Conservation (phyloP, 2,113 vertebrate genomes). For the Charina bottae region DNA sequence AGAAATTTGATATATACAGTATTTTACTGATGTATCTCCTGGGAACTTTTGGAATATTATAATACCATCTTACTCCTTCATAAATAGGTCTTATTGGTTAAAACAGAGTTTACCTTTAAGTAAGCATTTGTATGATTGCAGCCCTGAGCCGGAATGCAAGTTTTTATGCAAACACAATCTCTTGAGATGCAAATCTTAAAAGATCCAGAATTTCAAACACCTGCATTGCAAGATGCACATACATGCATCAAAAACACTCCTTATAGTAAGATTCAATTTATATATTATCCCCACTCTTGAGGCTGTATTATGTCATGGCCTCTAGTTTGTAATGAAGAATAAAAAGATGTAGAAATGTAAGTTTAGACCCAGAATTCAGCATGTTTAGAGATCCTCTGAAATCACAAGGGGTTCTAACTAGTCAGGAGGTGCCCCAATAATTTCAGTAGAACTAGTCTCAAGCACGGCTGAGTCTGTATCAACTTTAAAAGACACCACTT, state of each 20-base stretch:
- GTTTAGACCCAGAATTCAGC: not conserved
- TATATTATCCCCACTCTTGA: not conserved
- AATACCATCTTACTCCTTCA: not conserved
- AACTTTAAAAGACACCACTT: not conserved
- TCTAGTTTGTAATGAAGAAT: not conserved
- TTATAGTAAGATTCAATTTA: not conserved
- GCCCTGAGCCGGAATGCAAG: not conserved
- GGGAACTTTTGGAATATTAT: not conserved
- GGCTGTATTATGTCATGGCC: not conserved
- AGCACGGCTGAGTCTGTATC: not conserved
- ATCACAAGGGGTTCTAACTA: not conserved
- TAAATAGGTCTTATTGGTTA: not conserved
- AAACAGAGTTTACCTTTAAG: not conserved
- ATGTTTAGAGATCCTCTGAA: not conserved
- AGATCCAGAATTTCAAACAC: not conserved
- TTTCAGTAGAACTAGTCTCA: not conserved
- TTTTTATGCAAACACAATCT: not conserved
- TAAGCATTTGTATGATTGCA: not conserved
- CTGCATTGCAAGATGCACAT: not conserved
- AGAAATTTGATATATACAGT: not conserved
- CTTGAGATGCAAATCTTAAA: not conserved
- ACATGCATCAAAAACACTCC: not conserved
- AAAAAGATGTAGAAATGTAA: not conserved
- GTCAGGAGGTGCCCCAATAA: too few relatives aligned
- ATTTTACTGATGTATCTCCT: not conserved